These are phyloP conservation scores for Didymodactylos carnosus DNA, from an alignment of 2,888 invertebrate species.

Conservation along the genomic window DNA sequence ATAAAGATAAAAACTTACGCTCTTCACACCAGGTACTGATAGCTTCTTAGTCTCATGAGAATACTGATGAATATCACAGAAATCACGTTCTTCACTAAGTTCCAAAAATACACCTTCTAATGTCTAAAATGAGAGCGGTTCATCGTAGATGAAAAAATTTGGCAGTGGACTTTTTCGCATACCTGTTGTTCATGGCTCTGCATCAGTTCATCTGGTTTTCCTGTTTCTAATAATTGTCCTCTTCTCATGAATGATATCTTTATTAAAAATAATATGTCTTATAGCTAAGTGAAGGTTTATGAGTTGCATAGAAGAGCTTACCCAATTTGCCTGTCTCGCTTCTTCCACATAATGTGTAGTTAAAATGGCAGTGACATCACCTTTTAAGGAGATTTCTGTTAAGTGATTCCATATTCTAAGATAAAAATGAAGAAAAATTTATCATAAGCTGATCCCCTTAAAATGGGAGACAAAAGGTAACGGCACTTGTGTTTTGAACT, in stretches of 20 bases:
- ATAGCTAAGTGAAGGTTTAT: not conserved
- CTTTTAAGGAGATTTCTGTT: constrained; percentile 65
- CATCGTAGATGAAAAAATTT: not conserved
- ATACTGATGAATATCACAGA: not conserved
- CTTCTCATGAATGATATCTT: constrained; percentile 84
- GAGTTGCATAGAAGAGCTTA: constrained; percentile 15
- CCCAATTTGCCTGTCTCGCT: constrained; percentile 39
- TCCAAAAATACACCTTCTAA: constrained; percentile 79
- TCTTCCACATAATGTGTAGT: constrained; percentile 91
- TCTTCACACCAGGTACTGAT: no score
- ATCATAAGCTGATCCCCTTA: not conserved
- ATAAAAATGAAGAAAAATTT: not conserved
- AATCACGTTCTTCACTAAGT: constrained; percentile 38
- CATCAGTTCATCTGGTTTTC: constrained; percentile 58
- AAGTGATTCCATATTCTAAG: constrained; percentile 75
- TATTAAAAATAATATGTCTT: not conserved
- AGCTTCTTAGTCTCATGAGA: not conserved
- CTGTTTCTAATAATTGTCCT: constrained; percentile 69
- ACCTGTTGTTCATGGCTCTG: constrained; percentile 18
- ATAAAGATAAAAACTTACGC: no score
- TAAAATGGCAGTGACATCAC: constrained; percentile 75
- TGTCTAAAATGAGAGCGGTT: constrained; percentile 28
- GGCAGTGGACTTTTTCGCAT: not conserved
- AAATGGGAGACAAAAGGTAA: no score
- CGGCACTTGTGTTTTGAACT: no score